Conservation (phyloP, 2,113 vertebrate species). For the Papio anubis region DNA sequence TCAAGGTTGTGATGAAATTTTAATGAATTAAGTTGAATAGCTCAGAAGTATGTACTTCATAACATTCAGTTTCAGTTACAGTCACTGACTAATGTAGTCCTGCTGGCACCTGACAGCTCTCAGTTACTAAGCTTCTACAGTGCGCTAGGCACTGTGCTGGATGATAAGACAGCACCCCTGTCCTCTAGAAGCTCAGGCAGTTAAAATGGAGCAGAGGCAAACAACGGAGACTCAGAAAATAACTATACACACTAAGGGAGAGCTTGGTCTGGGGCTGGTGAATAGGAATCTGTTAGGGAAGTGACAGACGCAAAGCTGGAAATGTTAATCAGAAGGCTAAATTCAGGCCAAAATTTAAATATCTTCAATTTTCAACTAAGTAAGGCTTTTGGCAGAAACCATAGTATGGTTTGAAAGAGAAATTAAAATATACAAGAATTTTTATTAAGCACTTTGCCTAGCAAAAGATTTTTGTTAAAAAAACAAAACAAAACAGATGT, state of each 20-base stretch:
- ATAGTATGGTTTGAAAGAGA: neutral
- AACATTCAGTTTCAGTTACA: neutral
- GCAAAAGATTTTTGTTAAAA: constrained; percentile 34
- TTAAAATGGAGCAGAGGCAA: neutral
- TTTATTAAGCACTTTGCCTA: constrained; percentile 20
- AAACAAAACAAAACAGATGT: neutral
- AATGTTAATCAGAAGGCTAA: neutral
- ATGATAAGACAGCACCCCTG: neutral
- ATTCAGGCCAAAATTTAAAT: neutral
- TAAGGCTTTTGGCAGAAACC: neutral
- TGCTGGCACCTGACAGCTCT: neutral
- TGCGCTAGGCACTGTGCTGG: neutral
- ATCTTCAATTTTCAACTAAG: neutral
- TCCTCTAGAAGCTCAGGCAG: neutral
- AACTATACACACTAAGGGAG: neutral
- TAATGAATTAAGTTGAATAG: constrained; percentile 1
- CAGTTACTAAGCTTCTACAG: neutral
- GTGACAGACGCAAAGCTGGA: neutral
- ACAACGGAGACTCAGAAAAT: neutral
- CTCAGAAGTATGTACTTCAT: neutral
- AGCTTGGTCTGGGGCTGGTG: neutral
- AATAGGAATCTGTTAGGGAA: neutral
- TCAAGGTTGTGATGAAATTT: constrained; percentile 14
- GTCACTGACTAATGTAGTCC: neutral
- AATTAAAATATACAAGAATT: neutral